Evolutionary conservation across 2,888 invertebrate genomes (phyloP).

Genomic region (Plagodis dolabraria): DNA sequence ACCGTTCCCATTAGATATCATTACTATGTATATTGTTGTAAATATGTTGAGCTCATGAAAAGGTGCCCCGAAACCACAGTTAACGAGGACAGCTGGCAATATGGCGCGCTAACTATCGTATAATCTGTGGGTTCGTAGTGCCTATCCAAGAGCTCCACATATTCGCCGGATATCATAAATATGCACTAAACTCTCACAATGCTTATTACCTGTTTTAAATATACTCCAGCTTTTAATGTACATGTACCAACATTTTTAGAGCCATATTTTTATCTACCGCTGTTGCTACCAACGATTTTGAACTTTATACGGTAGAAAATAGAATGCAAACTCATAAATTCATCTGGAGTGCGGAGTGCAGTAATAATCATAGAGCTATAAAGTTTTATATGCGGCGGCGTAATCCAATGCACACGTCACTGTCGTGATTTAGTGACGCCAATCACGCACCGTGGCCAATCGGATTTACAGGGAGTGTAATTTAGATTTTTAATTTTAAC

Average conservation of each 20-base stretch:
- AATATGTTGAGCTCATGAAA: too few species aligned
- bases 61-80: too few species aligned
- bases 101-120: too few species aligned
- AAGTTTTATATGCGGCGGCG: slow-evolving; percentile 32
- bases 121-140: too few species aligned
- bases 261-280: slow-evolving; percentile 4
- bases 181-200: neutral
- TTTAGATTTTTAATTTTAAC: slow-evolving; percentile 40
- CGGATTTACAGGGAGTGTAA: slow-evolving; percentile 33
- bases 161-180: neutral
- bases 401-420: slow-evolving; percentile 35
- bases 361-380: slow-evolving; percentile 38
- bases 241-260: neutral
- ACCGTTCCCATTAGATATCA: too few species aligned
- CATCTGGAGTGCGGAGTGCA: slow-evolving; percentile 2
- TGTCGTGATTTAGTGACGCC: slow-evolving; percentile 37
- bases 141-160: too few species aligned
- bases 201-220: slow-evolving; percentile 11
- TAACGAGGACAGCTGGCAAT: too few species aligned
- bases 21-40: too few species aligned
- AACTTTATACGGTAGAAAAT: neutral
- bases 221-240: slow-evolving; percentile 10
- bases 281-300: neutral
- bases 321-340: slow-evolving; percentile 15
- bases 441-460: slow-evolving; percentile 35